A percentile compares a stretch with the other conserved stretches of the same genome.
phyloP scores from a whole-genome alignment of 2,797 vertebrate genomes.

The Cyclopterus lumpus region DNA sequence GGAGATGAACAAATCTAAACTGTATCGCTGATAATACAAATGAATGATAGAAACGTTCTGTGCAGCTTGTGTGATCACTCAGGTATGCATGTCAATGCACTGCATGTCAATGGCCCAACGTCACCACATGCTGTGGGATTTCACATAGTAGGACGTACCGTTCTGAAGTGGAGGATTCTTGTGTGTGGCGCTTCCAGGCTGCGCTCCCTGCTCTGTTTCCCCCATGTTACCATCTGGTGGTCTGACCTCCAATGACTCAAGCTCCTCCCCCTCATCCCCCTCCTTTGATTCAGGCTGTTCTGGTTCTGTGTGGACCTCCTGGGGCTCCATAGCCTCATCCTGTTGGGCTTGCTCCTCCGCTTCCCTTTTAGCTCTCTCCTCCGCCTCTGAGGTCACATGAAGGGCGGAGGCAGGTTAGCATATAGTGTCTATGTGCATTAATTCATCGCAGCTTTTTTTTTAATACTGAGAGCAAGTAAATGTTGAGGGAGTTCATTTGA shows the following conservation, averaged over 20 bases:
- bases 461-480: conserved; percentile 12
- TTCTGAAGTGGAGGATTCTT: conserved; percentile 80
- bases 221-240: conserved; percentile 56
- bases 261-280: conserved; percentile 53
- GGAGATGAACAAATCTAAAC: neutral
- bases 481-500: neutral
- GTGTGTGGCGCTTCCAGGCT: conserved; percentile 47
- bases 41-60: neutral
- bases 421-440: neutral
- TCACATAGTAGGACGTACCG: conserved; percentile 74
- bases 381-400: conserved; percentile 77
- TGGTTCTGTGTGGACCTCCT: conserved; percentile 65
- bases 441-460: neutral
- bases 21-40: neutral
- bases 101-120: neutral
- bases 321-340: conserved; percentile 82
- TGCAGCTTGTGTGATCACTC: neutral
- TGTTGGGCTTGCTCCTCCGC: conserved; percentile 73
- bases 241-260: conserved; percentile 54
- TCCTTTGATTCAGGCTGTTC: conserved; percentile 70
- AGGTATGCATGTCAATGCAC: neutral
- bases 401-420: conserved; percentile 16
- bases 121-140: neutral
- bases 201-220: conserved; percentile 46
- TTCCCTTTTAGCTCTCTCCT: conserved; percentile 85